Evolutionary conservation across 1,140 invertebrate genomes (phyloP), one percentile per base, ranked within the genome.

Genomic region (Lepidurus arcticus): DNA sequence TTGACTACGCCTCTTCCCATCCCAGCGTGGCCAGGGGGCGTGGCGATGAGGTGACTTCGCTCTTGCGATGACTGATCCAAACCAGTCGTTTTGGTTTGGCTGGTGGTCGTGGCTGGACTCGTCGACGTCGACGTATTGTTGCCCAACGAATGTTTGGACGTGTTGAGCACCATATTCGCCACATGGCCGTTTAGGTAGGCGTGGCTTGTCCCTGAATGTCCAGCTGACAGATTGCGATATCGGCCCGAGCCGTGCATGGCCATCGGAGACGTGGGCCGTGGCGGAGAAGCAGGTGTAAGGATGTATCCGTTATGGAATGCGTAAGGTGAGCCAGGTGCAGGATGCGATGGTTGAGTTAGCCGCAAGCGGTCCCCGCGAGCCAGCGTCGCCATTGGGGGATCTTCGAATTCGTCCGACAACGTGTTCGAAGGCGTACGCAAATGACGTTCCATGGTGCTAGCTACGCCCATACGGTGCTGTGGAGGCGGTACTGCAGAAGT

Each of bases 141-240:
- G 73, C 77, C 73, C n/a, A 92, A 87, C 16, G 91, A 92, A 81
- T 92, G 91, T 83, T 92, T 92, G 1, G 91, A 91, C 10, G 86
- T 86, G 77, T 86, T 88, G 42, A 92, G 84, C 4, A 90, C 90
- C 24, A 92, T 88, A 84, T 92, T 92, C 53, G 92, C 86, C 6
- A 89, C 87, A 78, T 90, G 88, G 77, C 84, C 53, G 84, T 73
- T 87, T 84, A 77, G 84, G 80, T 73, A 86, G 85, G 2, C 84
- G 85, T 6, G 86, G 80, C 76, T 86, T 86, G 80, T 86, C 85
- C 11, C 26, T 43, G 53, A 5, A 10, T 26, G 65, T 16, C 53
- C 73, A 44, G 65, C 77, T 4, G 77, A 44, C 42, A 44, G 65
- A 24, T 73, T 44, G 21, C 77, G 77, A 16, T 65, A 65, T 21